Conservation (phyloP, 2,888 invertebrate genomes). For the Oligia latruncula region DNA sequence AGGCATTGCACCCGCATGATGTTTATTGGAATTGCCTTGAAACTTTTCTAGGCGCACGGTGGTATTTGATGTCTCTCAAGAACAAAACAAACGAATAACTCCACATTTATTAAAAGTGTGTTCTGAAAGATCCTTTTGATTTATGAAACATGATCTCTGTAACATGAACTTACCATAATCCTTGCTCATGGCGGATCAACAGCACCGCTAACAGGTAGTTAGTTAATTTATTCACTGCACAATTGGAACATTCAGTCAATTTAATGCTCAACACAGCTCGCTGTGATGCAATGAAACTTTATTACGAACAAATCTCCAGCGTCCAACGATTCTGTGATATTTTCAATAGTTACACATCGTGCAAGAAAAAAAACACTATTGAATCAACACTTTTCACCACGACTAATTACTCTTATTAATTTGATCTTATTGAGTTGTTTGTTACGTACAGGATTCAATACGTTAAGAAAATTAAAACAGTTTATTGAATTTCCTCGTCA, state of each 20-base stretch:
- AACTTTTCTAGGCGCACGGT: slow-evolving; percentile 19
- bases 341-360: slow-evolving; percentile 58
- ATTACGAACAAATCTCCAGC: slow-evolving; percentile 48
- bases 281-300: slow-evolving; percentile 44
- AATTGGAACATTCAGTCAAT: slow-evolving; percentile 56
- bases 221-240: slow-evolving; percentile 59
- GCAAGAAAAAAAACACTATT: slow-evolving; percentile 44
- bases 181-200: slow-evolving; percentile 76
- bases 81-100: slow-evolving; percentile 1
- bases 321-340: slow-evolving; percentile 49
- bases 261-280: slow-evolving; percentile 43
- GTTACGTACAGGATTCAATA: slow-evolving; percentile 8
- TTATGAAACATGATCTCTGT: slow-evolving; percentile 3
- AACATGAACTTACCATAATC: slow-evolving; percentile 78
- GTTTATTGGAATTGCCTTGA: slow-evolving; percentile 26
- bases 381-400: slow-evolving; percentile 42
- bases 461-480: slow-evolving; percentile 10
- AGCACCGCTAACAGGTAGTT: slow-evolving; percentile 29
- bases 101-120: background rate
- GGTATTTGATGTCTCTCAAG: background rate
- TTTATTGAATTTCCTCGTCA: slow-evolving; percentile 17
- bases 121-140: background rate
- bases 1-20: slow-evolving; percentile 27
- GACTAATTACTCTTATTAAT: slow-evolving; percentile 47
- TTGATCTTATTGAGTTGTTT: slow-evolving; percentile 10